Evolutionary conservation across 1,140 invertebrate species (phyloP), one percentile per base, ranked within the genome.

Genomic region (Campoletis sonorensis): DNA sequence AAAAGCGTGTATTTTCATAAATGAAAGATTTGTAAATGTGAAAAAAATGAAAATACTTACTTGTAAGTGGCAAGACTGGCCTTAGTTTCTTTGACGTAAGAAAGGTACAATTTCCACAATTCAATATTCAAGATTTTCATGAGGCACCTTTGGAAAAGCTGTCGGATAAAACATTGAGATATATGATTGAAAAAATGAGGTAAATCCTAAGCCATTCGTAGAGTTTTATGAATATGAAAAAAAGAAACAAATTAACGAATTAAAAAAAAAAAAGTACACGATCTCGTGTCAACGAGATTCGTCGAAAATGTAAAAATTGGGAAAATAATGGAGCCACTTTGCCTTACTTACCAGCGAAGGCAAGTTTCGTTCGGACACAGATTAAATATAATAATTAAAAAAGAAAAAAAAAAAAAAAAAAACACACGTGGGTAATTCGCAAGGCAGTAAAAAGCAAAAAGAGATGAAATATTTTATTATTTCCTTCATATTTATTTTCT

Each of bases 111-210:
- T 91, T 98, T 97, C 99, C 99, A 99, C 75, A 99, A 93, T 91
- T 99, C 99, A 85, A 99, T 99, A 93, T 99, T 99, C 54, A 99
- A 94, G 81, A 99, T 98, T 94, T 99, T 99, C 92, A 99, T 98
- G 23, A 99, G 94, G 93, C 98, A 99, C 83, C 98, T 93, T 94
- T 99, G 98, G 93, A 99, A 99, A 80, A 99, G 94, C 97, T 99
- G 94, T 88, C 92, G 91, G 89, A 89, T 71, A 84, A 86, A 79
- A 84, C 83, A 81, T 79, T 75, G 83, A 81, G 81, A 79, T 78
- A 81, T n/a, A 84, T 83, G 64, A 83, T 79, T 58, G 80, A 75
- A 80, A 37, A 78, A 83, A 67, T 79, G 80, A 33, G 23, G 80
- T 71, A 67, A 16, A 71, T 71, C 51, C 61, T 79, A 16, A 64